These are phyloP conservation scores for Periophthalmodon schlosseri DNA, from an alignment of 2,113 vertebrate genomes.

Conservation along the genomic window DNA sequence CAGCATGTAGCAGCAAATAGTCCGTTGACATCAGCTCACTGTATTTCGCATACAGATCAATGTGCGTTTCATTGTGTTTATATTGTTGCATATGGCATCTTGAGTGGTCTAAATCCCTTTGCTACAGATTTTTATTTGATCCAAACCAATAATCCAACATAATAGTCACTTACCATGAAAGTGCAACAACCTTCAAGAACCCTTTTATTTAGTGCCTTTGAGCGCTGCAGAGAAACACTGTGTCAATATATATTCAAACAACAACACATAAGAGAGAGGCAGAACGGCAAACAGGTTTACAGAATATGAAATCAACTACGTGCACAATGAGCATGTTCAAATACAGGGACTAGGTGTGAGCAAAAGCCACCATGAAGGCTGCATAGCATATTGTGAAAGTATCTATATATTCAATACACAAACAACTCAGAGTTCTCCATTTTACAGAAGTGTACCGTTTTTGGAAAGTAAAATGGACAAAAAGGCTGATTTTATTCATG, in stretches of 20 bases:
- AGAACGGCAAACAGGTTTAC: conserved; percentile 42
- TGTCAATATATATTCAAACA: not conserved
- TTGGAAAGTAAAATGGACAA: no score
- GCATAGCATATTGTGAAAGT: no score
- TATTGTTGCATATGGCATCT: no score
- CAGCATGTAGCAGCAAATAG: not conserved
- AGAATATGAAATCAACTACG: conserved; percentile 59
- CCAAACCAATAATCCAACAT: conserved; percentile 1
- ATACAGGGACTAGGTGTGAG: conserved; percentile 47
- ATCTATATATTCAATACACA: no score
- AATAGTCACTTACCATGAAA: not conserved
- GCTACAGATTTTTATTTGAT: not conserved
- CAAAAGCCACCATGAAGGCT: conserved; percentile 38
- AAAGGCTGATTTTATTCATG: no score
- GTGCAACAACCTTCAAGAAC: not conserved
- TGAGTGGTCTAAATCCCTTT: no score
- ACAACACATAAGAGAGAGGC: conserved; percentile 13
- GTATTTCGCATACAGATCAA: no score
- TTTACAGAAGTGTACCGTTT: no score
- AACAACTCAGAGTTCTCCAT: no score
- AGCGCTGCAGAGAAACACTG: conserved; percentile 20
- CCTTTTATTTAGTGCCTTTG: conserved; percentile 22
- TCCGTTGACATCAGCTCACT: not conserved
- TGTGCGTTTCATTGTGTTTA: no score
- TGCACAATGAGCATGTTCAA: conserved; percentile 71